Percentiles rank a stretch among this genome's conserved stretches.
phyloP scores from a whole-genome alignment of 2,797 vertebrate species.

The Bryconaethiops microstoma region DNA sequence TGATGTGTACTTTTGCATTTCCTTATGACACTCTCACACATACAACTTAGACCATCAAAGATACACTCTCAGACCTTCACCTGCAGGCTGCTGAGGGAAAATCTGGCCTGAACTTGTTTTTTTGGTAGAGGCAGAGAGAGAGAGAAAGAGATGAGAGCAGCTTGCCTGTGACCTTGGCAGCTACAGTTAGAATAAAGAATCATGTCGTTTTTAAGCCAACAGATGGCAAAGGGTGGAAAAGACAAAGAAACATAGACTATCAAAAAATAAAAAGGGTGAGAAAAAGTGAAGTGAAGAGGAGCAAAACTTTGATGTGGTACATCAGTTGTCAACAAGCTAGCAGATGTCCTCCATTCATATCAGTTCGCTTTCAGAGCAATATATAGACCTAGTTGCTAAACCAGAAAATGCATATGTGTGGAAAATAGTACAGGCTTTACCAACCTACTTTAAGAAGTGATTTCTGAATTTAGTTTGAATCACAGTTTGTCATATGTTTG shows the following conservation, averaged over 20 bases:
- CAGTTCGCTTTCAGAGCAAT: too few species aligned
- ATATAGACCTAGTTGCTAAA: too few species aligned
- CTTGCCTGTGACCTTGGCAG: background rate
- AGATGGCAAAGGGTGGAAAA: constrained; percentile 2
- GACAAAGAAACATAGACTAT: background rate
- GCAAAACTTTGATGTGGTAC: background rate
- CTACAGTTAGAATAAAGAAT: background rate
- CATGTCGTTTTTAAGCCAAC: background rate
- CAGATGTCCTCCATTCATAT: too few species aligned
- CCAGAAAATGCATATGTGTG: too few species aligned
- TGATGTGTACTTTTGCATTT: constrained; percentile 3
- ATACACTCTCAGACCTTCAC: background rate
- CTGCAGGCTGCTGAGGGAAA: background rate
- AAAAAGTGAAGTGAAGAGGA: background rate
- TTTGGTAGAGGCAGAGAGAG: background rate
- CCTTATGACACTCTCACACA: background rate
- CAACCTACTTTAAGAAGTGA: too few species aligned
- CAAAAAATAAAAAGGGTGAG: background rate
- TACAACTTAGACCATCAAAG: constrained; percentile 12
- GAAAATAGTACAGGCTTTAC: too few species aligned
- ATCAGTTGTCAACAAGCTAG: too few species aligned
- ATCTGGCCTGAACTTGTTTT: background rate
- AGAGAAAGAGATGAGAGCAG: background rate
- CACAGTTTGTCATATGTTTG: too few species aligned
- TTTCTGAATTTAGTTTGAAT: too few species aligned